These are phyloP conservation scores for Drosophila maculinotata DNA, from an alignment of 2,888 invertebrate species.

Conservation along the genomic window DNA sequence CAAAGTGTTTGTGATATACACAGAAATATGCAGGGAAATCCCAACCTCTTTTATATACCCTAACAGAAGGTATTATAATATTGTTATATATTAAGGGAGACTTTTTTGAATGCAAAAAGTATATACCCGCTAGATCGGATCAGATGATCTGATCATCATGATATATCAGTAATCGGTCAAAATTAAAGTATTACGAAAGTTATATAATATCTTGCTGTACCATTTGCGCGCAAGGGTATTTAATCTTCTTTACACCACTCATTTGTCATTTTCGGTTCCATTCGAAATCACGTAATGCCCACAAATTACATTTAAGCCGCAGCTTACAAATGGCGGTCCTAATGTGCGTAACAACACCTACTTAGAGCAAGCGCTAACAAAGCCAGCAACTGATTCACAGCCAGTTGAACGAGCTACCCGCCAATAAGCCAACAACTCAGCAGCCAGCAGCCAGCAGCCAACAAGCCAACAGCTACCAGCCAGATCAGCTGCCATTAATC, in stretches of 20 bases:
- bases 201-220: no score
- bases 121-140: no score
- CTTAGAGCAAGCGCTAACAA: conserved; percentile 57
- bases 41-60: background rate
- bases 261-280: background rate
- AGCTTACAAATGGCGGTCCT: conserved; percentile 57
- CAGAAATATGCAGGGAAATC: conserved; percentile 10
- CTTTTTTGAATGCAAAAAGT: no score
- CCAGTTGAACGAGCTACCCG: conserved; percentile 11
- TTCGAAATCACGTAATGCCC: conserved; percentile 48
- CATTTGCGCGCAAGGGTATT: background rate
- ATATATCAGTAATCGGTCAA: no score
- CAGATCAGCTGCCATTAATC: conserved; percentile 69
- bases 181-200: no score
- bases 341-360: conserved; percentile 80
- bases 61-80: background rate
- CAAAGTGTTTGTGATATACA: conserved; percentile 56
- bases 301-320: conserved; percentile 65
- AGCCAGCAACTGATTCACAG: conserved; percentile 32
- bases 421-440: background rate
- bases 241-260: background rate
- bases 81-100: background rate
- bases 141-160: no score
- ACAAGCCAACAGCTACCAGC: conserved; percentile 27
- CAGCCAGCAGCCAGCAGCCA: background rate